Evolutionary conservation across 2,888 invertebrate species (phyloP).

Genomic region (Mythimna albipuncta): DNA sequence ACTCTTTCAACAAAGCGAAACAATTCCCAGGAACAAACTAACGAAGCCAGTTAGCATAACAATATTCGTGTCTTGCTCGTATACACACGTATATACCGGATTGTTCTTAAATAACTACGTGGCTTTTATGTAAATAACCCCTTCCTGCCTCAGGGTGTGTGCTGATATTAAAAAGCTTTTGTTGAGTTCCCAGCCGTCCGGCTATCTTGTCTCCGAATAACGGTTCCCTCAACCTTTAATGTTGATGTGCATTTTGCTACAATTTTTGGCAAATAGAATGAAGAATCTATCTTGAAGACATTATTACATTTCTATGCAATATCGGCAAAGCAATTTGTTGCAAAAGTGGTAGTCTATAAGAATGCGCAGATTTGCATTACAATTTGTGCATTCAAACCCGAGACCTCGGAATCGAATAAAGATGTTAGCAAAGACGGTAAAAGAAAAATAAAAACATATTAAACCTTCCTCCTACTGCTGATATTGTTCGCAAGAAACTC

Average conservation of each 20-base stretch:
- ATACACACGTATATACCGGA: constrained; percentile 74
- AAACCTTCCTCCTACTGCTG: constrained; percentile 32
- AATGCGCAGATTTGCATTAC: constrained; percentile 31
- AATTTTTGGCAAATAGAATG: constrained; percentile 27
- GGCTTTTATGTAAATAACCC: constrained; percentile 87
- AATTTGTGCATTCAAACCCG: constrained; percentile 23
- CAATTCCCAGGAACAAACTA: constrained; percentile 89
- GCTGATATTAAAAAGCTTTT: constrained; percentile 89
- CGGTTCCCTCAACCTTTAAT: constrained; percentile 61
- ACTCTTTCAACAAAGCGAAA: constrained; percentile 84
- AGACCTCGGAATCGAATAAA: constrained; percentile 27
- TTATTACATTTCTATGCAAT: constrained; percentile 10
- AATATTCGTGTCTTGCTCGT: constrained; percentile 82
- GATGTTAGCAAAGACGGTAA: constrained; percentile 31
- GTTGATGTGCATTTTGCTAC: constrained; percentile 48
- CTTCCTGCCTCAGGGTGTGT: constrained; percentile 83
- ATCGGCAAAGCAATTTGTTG: constrained; percentile 21
- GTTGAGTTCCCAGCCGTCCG: constrained; percentile 76
- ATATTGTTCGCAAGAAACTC: constrained; percentile 48
- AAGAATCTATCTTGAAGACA: constrained; percentile 1
- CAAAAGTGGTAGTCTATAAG: constrained; percentile 3
- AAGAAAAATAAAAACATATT: constrained; percentile 47
- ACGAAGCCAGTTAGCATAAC: constrained; percentile 90
- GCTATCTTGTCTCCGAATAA: constrained; percentile 74
- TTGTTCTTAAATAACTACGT: constrained; percentile 85